Evolutionary conservation across 2,113 vertebrate genomes (phyloP).

Genomic region (Elanoides forficatus): DNA sequence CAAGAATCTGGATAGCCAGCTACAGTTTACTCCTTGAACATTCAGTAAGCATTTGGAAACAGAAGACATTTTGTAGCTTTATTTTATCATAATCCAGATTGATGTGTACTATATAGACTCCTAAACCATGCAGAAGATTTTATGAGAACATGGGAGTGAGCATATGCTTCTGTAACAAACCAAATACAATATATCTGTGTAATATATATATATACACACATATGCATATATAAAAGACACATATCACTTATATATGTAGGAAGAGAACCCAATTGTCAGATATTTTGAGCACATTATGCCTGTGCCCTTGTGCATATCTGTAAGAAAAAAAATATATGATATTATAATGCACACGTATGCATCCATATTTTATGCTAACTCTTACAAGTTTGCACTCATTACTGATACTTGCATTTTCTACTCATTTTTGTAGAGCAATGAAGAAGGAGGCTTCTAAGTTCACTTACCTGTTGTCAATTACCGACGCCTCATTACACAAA

Average conservation of each 20-base stretch:
- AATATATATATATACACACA: not conserved
- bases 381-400: not conserved
- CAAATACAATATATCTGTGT: not conserved
- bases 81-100: not conserved
- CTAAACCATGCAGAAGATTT: slow-evolving; percentile 2
- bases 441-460: slow-evolving; percentile 73
- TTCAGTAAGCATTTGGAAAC: not conserved
- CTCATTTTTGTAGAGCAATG: not conserved
- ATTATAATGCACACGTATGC: accelerated
- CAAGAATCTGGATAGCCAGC: not conserved
- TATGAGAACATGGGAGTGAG: not conserved
- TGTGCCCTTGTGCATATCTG: not conserved
- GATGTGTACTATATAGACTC: not conserved
- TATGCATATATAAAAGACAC: not conserved
- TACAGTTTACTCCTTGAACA: not conserved
- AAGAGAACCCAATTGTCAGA: not conserved
- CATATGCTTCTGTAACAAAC: slow-evolving; percentile 5
- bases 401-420: not conserved
- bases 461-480: slow-evolving; percentile 85
- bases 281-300: not conserved
- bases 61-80: not conserved
- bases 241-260: not conserved
- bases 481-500: slow-evolving; percentile 96
- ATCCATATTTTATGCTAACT: not conserved
- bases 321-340: not conserved